These are phyloP conservation scores for Drosophila mojavensis DNA, from an alignment of 1,140 invertebrate genomes.

Conservation along the genomic window DNA sequence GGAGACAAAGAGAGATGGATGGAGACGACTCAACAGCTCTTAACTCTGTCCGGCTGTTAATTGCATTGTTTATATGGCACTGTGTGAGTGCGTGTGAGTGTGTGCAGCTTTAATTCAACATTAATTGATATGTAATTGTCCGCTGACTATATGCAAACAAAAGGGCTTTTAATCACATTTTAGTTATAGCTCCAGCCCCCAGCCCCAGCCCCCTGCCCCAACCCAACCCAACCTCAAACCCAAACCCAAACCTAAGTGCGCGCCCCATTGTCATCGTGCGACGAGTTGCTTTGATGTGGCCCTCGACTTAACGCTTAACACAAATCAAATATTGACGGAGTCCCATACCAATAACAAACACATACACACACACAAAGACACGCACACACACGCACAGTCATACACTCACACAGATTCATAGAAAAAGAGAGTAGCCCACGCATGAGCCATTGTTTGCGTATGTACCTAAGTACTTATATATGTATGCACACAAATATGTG, in stretches of 20 bases:
- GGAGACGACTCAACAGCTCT: neutral
- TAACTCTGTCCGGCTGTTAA: conserved; percentile 39
- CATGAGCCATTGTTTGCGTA: conserved; percentile 50
- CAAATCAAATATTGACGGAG: conserved; percentile 75
- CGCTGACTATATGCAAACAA: conserved; percentile 53
- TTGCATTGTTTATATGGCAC: conserved; percentile 53
- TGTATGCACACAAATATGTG: conserved; percentile 28
- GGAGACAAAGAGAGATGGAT: too few species aligned
- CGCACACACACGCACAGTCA: neutral
- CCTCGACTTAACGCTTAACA: conserved; percentile 56
- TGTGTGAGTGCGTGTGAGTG: neutral
- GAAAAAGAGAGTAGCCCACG: conserved; percentile 5
- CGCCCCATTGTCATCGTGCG: neutral
- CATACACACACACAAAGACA: conserved; percentile 9
- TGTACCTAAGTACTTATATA: conserved; percentile 34
- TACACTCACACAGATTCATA: neutral
- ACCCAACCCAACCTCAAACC: neutral
- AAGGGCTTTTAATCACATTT: conserved; percentile 75
- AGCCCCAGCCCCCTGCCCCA: too few species aligned
- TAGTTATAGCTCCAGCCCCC: conserved; percentile 8
- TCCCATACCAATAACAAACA: conserved; percentile 7
- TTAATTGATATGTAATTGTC: conserved; percentile 81
- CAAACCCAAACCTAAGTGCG: conserved; percentile 22
- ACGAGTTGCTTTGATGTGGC: conserved; percentile 62
- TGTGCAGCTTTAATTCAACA: conserved; percentile 65